Percentiles rank a stretch among this genome's conserved stretches.
Evolutionary conservation across 1,140 invertebrate genomes (phyloP).

Genomic region (Cydia amplana): DNA sequence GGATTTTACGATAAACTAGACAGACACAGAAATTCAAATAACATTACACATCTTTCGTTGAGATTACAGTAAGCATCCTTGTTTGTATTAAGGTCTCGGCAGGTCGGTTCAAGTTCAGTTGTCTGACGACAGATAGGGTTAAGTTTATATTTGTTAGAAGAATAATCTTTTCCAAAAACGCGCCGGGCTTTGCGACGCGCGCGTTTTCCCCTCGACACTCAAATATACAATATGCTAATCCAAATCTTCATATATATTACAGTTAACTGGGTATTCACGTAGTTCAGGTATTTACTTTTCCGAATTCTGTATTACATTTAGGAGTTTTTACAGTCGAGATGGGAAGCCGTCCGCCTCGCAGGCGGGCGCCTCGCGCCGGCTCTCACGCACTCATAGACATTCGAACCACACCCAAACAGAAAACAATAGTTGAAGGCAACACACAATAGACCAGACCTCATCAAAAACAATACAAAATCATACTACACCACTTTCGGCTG

Average conservation of each 20-base stretch:
- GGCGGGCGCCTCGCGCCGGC: constrained; percentile 62
- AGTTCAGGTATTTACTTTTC: constrained; percentile 28
- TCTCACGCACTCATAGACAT: constrained; percentile 73
- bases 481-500: constrained; percentile 56
- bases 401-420: constrained; percentile 75
- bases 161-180: constrained; percentile 71
- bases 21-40: constrained; percentile 73
- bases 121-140: constrained; percentile 68
- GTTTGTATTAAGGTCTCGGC: constrained; percentile 56
- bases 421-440: constrained; percentile 69
- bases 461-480: constrained; percentile 47
- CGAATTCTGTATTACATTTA: constrained; percentile 38
- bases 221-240: constrained; percentile 38
- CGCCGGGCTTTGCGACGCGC: constrained; percentile 53
- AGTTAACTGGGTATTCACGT: constrained; percentile 27
- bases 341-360: constrained; percentile 53
- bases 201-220: constrained; percentile 42
- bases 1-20: constrained; percentile 61
- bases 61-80: constrained; percentile 71
- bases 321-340: constrained; percentile 43
- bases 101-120: constrained; percentile 72
- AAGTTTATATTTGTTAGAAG: constrained; percentile 78
- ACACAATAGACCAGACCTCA: constrained; percentile 70
- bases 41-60: constrained; percentile 68
- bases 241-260: constrained; percentile 20